Base-by-base conservation (phyloP, 1,140 invertebrate species). In the Drosophila watanabei region DNA sequence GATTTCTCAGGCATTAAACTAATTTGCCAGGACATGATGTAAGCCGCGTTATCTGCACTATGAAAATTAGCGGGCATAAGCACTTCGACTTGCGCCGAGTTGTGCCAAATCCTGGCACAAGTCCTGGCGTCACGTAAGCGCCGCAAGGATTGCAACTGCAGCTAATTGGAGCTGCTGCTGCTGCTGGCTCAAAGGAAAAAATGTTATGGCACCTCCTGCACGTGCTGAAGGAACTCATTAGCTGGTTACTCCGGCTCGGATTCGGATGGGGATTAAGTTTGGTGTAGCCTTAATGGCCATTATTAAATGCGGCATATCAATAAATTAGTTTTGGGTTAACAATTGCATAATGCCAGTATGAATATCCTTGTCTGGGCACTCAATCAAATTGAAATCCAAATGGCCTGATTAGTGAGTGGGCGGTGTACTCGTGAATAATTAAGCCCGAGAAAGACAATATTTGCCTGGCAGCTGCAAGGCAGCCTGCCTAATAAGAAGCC, bases 151-250 rank as follows among this genome's bases (percentile, higher is more conserved):
- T 71, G 75, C 65, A 79, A 63, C 65, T 79, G 76, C 75, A 78
- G 75, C 75, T 79, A 79, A 79, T 79, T 79, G 76, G 65, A 71
- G 75, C 33, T 18, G 49, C 56, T 51, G 49, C 56, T 51, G 48
- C 43, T 46, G 43, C 24, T 76, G 65, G 64, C 57, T 61, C 63
- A 58, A 51, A 69, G 73, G 37, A 79, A 79, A 79, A 79, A 79
- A 79, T 79, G 77, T 79, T 71, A 79, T 79, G 76, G 65, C 76
- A 79, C 75, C 76, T 61, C 39, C 39, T 39, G 76, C 51, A 79
- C 76, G 76, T 79, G 76, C 56, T 32, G 46, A 24, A 16, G 16
- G 46, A 52, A 61, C 75, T 79, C 76, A 79, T 79, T 79, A 79
- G 63, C 46, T 11, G 14, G 52, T 14, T 7, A 13, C 30, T 35